Base-by-base conservation (phyloP, 2,888 invertebrate genomes). In the Amiota mariae region DNA sequence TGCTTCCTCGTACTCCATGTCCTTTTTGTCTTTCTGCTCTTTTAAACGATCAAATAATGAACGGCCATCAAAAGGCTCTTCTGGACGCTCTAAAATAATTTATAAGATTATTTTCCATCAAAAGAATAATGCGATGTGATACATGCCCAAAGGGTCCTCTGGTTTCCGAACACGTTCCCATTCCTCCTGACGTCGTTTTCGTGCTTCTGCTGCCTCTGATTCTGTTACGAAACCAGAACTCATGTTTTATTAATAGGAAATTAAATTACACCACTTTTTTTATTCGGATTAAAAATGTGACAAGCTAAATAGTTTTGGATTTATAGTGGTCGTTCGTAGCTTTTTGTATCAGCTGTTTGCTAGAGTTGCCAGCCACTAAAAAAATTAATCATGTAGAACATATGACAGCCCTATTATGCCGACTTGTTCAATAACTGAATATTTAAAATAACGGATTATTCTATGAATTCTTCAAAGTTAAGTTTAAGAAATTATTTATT, bases 151-250 rank as follows among this genome's bases (percentile, higher is more conserved):
- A 11, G 98, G 98, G 87, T 98, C 95, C 80, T 97, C 96, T 48
- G 96, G 94, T 74, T 95, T 94, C 79, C 99, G 92, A 0, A 98
- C 98, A 91, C 94, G 95, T 83, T 98, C 98, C 98, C 98, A 98
- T 93, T 98, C 98, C 88, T 97, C 97, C 89, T 98, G 98, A 2
- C 98, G 92, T 77, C 92, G 91, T 85, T 93, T 92, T 70, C 95
- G 92, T 54, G 94, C 93, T 86, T 97, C 97, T 59, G 95, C 93
- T 76, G 96, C 91, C 90, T 98, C 97, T 49, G 93, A 91, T 90
- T 98, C 97, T 1, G 96, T 93, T 79, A 98, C 95, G 91, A 99
- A 99, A 61, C 96, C 96, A 0, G 96, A 96, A 91, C 96, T 96
- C 97, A 97, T 97, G 79, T 46, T 74, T 63, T 54, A 67, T 57